These are phyloP conservation scores for Pseudorectes ferrugineus DNA, from an alignment of 2,113 vertebrate species.

Conservation along the genomic window DNA sequence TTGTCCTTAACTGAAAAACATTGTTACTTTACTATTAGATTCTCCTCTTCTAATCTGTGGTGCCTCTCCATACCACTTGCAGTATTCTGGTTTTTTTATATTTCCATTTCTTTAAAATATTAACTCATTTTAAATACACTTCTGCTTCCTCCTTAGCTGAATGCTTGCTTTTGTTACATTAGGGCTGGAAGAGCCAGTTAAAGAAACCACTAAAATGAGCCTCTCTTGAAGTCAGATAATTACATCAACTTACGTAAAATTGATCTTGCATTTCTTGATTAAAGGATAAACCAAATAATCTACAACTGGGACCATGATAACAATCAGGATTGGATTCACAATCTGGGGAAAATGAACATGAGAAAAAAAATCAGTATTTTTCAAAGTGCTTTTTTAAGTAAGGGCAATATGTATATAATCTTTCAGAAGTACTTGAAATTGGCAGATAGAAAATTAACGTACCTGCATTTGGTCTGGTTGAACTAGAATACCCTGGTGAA, in stretches of 20 bases:
- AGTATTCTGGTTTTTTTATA: accelerated
- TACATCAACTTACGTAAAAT: slow-evolving; percentile 86
- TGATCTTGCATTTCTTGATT: slow-evolving; percentile 86
- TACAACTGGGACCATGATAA: slow-evolving; percentile 86
- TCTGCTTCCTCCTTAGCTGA: background rate
- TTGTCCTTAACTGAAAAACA: background rate
- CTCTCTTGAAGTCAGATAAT: background rate
- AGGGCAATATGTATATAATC: background rate
- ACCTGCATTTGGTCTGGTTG: slow-evolving; percentile 98
- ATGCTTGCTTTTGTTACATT: background rate
- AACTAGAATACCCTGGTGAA: slow-evolving; percentile 80
- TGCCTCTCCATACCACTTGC: background rate
- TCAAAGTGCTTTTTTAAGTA: background rate
- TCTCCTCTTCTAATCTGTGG: background rate
- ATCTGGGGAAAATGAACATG: slow-evolving; percentile 70
- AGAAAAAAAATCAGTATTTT: background rate
- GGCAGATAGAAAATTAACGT: background rate
- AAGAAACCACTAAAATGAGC: background rate
- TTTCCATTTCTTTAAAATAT: background rate
- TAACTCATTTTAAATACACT: background rate
- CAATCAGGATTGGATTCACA: slow-evolving; percentile 89
- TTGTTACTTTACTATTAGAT: background rate
- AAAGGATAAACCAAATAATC: slow-evolving; percentile 85
- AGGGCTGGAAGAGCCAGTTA: background rate
- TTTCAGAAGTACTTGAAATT: background rate